Conservation (phyloP, 2,888 invertebrate genomes). For the Latrodectus elegans region DNA sequence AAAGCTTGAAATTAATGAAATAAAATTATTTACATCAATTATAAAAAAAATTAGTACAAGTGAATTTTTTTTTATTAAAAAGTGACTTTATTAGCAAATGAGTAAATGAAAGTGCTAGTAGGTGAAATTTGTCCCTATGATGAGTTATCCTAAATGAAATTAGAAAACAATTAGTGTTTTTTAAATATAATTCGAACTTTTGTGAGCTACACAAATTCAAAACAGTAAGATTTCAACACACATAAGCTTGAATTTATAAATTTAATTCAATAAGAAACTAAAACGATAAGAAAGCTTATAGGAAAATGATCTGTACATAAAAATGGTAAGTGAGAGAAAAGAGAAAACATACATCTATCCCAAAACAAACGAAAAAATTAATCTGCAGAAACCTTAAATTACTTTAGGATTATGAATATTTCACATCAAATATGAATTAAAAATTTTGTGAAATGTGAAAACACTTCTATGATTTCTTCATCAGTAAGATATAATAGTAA, state of each 20-base stretch:
- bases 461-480: not conserved
- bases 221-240: not conserved
- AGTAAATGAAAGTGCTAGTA: not conserved
- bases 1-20: not conserved
- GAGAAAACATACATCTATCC: too few species aligned
- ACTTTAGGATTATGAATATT: too few species aligned
- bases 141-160: not conserved
- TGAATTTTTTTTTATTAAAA: not conserved
- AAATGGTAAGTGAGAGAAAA: not conserved
- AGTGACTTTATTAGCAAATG: not conserved
- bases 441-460: slow-evolving; percentile 3
- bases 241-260: not conserved
- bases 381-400: too few species aligned
- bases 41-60: not conserved
- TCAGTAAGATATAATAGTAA: too few species aligned
- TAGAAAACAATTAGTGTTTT: not conserved
- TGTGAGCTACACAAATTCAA: not conserved
- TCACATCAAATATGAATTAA: not conserved
- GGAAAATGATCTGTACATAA: not conserved
- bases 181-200: not conserved
- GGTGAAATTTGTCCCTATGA: not conserved
- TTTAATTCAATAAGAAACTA: not conserved
- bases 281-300: not conserved
- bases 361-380: too few species aligned
- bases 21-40: not conserved